Conservation (phyloP, 2,888 invertebrate species). For the Erebia ligea region DNA sequence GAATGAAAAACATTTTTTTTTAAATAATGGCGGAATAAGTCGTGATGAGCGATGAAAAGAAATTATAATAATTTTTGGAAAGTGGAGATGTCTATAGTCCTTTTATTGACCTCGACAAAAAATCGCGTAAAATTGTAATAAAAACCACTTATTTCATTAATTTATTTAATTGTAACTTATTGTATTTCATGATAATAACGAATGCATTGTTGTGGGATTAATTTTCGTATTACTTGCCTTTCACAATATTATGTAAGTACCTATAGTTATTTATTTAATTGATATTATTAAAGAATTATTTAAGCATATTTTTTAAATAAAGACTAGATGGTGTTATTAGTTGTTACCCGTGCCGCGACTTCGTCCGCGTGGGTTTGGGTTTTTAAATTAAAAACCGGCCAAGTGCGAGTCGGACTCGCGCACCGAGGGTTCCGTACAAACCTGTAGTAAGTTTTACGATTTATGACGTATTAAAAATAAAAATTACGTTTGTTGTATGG, state of each 20-base stretch:
- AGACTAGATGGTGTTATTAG: no score
- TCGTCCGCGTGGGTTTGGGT: no score
- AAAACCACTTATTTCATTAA: conserved; percentile 2
- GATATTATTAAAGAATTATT: neutral
- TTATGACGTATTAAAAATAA: no score
- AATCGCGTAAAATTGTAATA: conserved; percentile 15
- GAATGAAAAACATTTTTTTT: conserved; percentile 44
- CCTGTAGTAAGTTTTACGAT: no score
- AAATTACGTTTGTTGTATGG: no score
- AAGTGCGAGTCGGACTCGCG: no score
- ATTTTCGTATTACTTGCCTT: neutral
- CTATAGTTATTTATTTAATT: neutral
- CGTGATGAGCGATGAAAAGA: conserved; percentile 53
- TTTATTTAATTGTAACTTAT: conserved; percentile 8
- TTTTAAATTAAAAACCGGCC: no score
- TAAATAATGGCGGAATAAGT: conserved; percentile 48
- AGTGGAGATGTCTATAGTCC: conserved; percentile 48
- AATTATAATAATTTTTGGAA: conserved; percentile 52
- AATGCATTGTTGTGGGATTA: conserved; percentile 6
- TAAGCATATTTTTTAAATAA: no score
- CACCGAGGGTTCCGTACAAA: no score
- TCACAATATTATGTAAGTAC: no score
- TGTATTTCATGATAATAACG: conserved; percentile 5
- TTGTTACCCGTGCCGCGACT: no score
- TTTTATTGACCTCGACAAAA: conserved; percentile 41